Conservation (phyloP, 2,797 vertebrate genomes). For the Astyanax mexicanus region DNA sequence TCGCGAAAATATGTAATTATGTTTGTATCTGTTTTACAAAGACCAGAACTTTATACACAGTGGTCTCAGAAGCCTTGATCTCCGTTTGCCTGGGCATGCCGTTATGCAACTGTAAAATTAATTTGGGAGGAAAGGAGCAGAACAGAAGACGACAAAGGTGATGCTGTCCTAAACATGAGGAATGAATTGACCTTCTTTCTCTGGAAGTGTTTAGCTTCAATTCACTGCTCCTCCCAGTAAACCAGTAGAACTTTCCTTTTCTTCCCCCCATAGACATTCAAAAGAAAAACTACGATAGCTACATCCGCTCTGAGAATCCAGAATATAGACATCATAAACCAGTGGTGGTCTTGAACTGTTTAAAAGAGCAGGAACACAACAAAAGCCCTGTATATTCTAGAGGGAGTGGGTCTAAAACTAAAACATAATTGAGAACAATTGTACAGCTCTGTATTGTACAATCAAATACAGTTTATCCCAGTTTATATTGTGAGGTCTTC, state of each 20-base stretch:
- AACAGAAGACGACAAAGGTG: constrained; percentile 2
- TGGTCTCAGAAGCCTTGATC: constrained; percentile 26
- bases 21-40: constrained; percentile 18
- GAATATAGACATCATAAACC: constrained; percentile 56
- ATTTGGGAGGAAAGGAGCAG: constrained; percentile 14
- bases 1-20: constrained; percentile 22
- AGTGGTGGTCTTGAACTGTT: too few species aligned
- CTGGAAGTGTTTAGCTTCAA: constrained; percentile 65
- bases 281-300: constrained; percentile 1
- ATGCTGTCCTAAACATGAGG: constrained; percentile 32
- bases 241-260: constrained; percentile 51
- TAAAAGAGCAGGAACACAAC: too few species aligned
- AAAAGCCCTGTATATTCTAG: too few species aligned
- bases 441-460: too few species aligned
- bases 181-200: constrained; percentile 42
- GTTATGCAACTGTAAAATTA: neutral
- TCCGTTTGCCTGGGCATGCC: neutral
- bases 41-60: neutral
- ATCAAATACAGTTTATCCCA: too few species aligned
- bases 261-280: neutral
- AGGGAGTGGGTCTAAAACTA: too few species aligned
- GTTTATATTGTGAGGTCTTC: too few species aligned
- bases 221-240: constrained; percentile 50
- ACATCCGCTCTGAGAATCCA: constrained; percentile 37
- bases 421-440: too few species aligned